These are phyloP conservation scores for Crenichthys baileyi DNA, from an alignment of 2,797 vertebrate species.

Conservation along the genomic window DNA sequence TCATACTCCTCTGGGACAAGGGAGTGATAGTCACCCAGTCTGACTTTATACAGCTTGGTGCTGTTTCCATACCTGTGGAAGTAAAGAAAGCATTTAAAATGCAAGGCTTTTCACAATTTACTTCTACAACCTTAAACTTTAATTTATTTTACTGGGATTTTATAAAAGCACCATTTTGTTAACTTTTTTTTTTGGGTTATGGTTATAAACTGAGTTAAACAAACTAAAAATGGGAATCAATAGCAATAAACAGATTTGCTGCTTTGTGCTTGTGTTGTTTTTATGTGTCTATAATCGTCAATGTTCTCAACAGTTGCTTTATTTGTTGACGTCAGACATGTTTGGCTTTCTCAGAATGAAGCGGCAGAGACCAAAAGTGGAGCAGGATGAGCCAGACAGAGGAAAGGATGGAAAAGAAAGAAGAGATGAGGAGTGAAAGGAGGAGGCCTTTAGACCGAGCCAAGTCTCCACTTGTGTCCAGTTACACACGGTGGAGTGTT, in stretches of 20 bases:
- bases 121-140: not conserved
- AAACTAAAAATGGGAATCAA: not conserved
- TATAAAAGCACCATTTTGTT: not conserved
- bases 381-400: constrained; percentile 4
- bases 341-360: constrained; percentile 19
- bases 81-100: not conserved
- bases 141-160: not conserved
- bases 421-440: constrained; percentile 34
- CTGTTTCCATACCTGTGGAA: constrained; percentile 90
- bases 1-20: constrained; percentile 95
- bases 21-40: constrained; percentile 95
- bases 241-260: not conserved
- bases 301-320: not conserved
- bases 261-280: constrained; percentile 4
- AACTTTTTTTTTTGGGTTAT: too few species aligned
- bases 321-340: constrained; percentile 1
- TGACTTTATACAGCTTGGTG: constrained; percentile 88
- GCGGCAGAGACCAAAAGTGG: not conserved
- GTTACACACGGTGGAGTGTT: constrained; percentile 69
- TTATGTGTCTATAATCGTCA: constrained; percentile 12
- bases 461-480: constrained; percentile 58
- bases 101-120: not conserved
- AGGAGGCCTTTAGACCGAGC: constrained; percentile 41
- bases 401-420: constrained; percentile 1
- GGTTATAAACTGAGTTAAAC: not conserved